These are phyloP conservation scores for Morone chrysops DNA, from an alignment of 2,113 vertebrate genomes.

Conservation along the genomic window DNA sequence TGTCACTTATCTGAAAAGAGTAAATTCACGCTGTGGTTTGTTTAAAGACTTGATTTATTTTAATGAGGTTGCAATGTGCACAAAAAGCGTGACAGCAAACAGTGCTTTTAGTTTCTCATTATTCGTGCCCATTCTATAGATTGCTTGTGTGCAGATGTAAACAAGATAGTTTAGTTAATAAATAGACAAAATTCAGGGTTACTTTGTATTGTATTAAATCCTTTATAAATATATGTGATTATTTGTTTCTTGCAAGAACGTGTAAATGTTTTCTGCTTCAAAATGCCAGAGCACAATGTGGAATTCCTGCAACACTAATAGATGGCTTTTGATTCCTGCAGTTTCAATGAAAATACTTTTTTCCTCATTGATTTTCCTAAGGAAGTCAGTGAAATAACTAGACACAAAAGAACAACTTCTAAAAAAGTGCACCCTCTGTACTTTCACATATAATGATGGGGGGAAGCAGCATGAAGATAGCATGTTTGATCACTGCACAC, in stretches of 20 bases:
- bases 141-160: background rate
- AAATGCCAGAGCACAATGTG: background rate
- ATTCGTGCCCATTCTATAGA: background rate
- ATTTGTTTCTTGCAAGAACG: background rate
- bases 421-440: conserved; percentile 14
- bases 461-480: conserved; percentile 26
- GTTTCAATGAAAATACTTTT: conserved; percentile 23
- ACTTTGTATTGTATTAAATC: background rate
- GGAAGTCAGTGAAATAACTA: conserved; percentile 21
- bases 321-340: conserved; percentile 34
- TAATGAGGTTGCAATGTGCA: conserved; percentile 17
- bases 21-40: conserved; percentile 12
- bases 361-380: conserved; percentile 5
- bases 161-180: background rate
- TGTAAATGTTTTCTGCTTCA: background rate
- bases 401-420: background rate
- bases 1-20: background rate
- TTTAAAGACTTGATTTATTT: conserved; percentile 30
- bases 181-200: background rate
- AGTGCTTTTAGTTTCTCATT: background rate
- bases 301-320: conserved; percentile 22
- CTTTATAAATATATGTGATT: background rate
- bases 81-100: conserved; percentile 17
- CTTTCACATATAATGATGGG: conserved; percentile 53
- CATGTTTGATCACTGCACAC: conserved; percentile 43